Evolutionary conservation across 2,888 invertebrate genomes (phyloP), one percentile per base, ranked within the genome.

Genomic region (Aradus depressus): DNA sequence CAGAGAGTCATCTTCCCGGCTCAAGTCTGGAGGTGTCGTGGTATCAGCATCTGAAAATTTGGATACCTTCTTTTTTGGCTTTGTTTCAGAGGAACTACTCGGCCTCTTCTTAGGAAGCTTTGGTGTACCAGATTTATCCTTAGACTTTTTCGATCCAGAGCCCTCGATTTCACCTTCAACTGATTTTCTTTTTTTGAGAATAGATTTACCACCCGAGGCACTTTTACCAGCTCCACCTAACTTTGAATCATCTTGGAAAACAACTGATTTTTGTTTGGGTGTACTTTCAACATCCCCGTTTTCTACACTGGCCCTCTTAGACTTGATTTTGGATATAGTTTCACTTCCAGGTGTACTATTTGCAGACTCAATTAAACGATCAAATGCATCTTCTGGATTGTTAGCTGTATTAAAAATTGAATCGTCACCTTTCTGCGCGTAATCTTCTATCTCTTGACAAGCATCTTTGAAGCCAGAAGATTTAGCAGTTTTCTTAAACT

Each of bases 41-140:
- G 66, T 62, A 74, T 61, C 58, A 67, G 69, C 53, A 67, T 45
- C 8, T 65, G 42, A 32, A 16, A 45, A 32, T 23, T 49, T 43
- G 10, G 49, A 26, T 50, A 42, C 18, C 43, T 55, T 32, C 51
- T 38, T 51, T 38, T 48, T 51, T 8, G 31, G 23, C n/a, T 51
- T 51, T 16, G 25, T 18, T 3, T 39, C 39, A 19, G 31, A 22
- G 14, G 28, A 22, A 8, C 26, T 44, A 26, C 44, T 44, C 2
- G 31, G 19, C 28, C 31, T 32, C 8, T 44, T 44, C 32, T 31
- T 44, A 1, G 28, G 31, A 28, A 44, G n/a, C 12, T 10, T 28
- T n/a, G 49, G 37, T 44, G 14, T 35, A 23, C n/a, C n/a, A n/a
- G n/a, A n/a, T n/a, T n/a, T n/a, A n/a, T n/a, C n/a, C n/a, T n/a